A percentile compares a stretch with the other conserved stretches of the same genome.
Conservation (phyloP, 2,888 invertebrate genomes). For the Diarsia rubi region DNA sequence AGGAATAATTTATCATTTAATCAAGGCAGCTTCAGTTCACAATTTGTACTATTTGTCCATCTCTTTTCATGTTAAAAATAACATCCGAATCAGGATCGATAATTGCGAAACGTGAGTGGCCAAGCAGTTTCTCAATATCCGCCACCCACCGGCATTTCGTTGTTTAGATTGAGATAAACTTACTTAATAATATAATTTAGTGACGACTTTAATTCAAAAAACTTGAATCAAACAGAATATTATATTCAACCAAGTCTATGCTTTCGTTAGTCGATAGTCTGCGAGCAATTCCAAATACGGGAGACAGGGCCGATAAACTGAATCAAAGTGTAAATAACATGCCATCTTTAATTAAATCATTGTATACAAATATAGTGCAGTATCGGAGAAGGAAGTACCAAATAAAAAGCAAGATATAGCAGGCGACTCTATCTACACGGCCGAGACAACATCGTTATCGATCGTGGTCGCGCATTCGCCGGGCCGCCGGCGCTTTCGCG, state of each 20-base stretch:
- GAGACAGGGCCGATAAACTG: slow-evolving; percentile 38
- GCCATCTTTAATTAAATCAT: slow-evolving; percentile 69
- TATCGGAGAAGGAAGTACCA: slow-evolving; percentile 74
- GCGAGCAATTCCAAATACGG: slow-evolving; percentile 5
- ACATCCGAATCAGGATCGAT: slow-evolving; percentile 74
- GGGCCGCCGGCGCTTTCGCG: slow-evolving; percentile 75
- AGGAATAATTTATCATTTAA: slow-evolving; percentile 11
- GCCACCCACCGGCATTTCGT: slow-evolving; percentile 75
- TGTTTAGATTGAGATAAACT: slow-evolving; percentile 57
- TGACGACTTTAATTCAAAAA: slow-evolving; percentile 32
- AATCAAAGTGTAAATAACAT: slow-evolving; percentile 51
- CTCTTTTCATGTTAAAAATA: slow-evolving; percentile 51
- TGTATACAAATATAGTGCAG: slow-evolving; percentile 62
- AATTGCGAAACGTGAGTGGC: slow-evolving; percentile 76
- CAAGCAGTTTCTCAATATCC: slow-evolving; percentile 77
- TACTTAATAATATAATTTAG: slow-evolving; percentile 24
- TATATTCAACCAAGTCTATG: slow-evolving; percentile 18
- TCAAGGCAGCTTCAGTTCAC: slow-evolving; percentile 3
- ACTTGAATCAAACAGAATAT: slow-evolving; percentile 15
- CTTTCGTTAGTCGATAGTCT: slow-evolving; percentile 20
- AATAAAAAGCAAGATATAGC: slow-evolving; percentile 73
- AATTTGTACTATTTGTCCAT: slow-evolving; percentile 1
- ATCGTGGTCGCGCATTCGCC: slow-evolving; percentile 83
- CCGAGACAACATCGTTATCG: slow-evolving; percentile 89
- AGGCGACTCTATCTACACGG: slow-evolving; percentile 75